phyloP scores from a whole-genome alignment of 2,797 vertebrate species.

The Sarcophilus harrisii region DNA sequence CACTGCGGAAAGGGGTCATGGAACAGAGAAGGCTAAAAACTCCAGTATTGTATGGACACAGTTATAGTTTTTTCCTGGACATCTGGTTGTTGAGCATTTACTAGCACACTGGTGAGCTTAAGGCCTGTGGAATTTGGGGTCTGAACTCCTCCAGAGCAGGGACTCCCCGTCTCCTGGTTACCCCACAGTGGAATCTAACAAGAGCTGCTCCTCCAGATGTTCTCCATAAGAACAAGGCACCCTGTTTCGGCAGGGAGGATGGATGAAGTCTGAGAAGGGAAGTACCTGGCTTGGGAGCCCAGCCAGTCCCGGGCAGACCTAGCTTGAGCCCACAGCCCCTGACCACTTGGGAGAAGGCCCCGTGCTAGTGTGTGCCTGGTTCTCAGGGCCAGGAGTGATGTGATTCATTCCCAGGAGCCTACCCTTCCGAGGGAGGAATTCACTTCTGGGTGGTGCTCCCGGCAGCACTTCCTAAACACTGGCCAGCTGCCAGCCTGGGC shows the following conservation, averaged over 20 bases:
- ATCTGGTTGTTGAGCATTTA: not conserved
- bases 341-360: not conserved
- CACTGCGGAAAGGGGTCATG: not conserved
- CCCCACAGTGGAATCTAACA: not conserved
- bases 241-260: not conserved
- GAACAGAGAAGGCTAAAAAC: not conserved
- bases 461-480: not conserved
- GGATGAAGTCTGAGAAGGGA: not conserved
- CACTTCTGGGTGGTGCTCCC: not conserved
- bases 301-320: not conserved
- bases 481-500: not conserved
- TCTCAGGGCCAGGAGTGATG: not conserved
- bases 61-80: not conserved
- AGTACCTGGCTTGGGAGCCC: not conserved
- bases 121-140: not conserved
- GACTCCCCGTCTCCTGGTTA: not conserved
- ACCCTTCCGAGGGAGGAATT: not conserved
- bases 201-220: not conserved
- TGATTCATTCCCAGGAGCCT: not conserved
- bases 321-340: not conserved
- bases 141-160: not conserved
- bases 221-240: not conserved
- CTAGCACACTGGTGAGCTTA: not conserved
- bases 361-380: not conserved
- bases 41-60: not conserved